Percentiles rank a stretch among this genome's conserved stretches.
Evolutionary conservation across 2,888 invertebrate species (phyloP).

Genomic region (Acanthosepion pharaonis): DNA sequence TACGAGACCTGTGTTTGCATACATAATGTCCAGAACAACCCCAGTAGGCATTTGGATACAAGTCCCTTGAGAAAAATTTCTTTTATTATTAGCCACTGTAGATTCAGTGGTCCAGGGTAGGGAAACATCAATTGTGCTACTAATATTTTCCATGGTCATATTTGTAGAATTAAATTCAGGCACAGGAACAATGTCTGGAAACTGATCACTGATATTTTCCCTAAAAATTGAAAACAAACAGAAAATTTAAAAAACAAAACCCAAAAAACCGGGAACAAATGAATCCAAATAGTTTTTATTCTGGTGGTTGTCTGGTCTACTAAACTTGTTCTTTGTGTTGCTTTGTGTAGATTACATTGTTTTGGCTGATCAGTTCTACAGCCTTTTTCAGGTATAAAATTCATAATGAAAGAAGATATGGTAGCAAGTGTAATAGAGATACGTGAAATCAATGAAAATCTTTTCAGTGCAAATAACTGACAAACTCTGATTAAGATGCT

Average conservation of each 20-base stretch:
- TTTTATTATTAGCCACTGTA: neutral
- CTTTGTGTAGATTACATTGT: no score
- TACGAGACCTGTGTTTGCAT: conserved; percentile 65
- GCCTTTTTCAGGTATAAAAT: no score
- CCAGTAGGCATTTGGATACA: conserved; percentile 66
- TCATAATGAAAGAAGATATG: no score
- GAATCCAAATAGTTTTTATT: neutral
- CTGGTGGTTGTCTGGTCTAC: no score
- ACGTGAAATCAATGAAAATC: no score
- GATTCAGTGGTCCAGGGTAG: neutral
- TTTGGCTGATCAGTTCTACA: no score
- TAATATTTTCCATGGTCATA: neutral
- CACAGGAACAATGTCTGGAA: neutral
- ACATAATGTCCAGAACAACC: conserved; percentile 67
- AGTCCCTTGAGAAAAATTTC: conserved; percentile 46
- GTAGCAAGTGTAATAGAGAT: no score
- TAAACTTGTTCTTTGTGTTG: no score
- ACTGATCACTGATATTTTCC: neutral
- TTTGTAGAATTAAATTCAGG: neutral
- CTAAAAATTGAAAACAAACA: neutral
- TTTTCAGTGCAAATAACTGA: no score
- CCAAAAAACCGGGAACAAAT: neutral
- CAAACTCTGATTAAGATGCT: no score
- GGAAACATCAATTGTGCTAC: neutral
- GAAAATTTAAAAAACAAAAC: neutral